Evolutionary conservation across 2,888 invertebrate genomes (phyloP), one percentile per base, ranked within the genome.

Genomic region (Apamea monoglypha): DNA sequence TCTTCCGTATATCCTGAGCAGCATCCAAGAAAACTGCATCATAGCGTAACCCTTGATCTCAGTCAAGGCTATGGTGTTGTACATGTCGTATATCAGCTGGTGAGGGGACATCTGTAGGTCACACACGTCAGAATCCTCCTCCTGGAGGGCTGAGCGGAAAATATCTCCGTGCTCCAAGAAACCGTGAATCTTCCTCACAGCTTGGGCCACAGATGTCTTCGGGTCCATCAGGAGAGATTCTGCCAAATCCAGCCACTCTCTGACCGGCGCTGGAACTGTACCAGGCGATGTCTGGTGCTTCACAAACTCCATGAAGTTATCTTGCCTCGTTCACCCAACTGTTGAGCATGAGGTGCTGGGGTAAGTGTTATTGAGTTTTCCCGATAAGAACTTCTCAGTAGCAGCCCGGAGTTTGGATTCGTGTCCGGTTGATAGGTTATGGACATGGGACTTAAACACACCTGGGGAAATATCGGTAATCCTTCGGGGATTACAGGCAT

Each of bases 21-120:
- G 96, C 98, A 98, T 98, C 97, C 98, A 99, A 0, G 99, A 98
- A 96, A 99, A 99, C 93, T 99, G 98, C 97, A 98, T 98, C 98
- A 99, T 98, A 56, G 98, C 97, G 94, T 98, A 98, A 2, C 98
- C 99, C 95, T 99, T 99, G 89, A 99, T 97, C 97, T 99, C 98
- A 0, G 98, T 98, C 59, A 98, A 95, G 0, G 98, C 98, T 81
- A 99, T 98, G 1, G 98, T 98, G 91, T 98, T 98, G 96, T 98
- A 98, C 87, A 99, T 97, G 92, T 98, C 98, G 93, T 98, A 98
- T 44, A 99, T 96, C 80, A 99, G 97, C 95, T 99, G 98, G 87
- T 98, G 98, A 0, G 98, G 98, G 0, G 98, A 98, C 95, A 98
- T 98, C 87, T 98, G 97, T 40, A 98, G 96, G 85, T 97, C 97